Percentiles rank a stretch among this genome's conserved stretches.
Conservation (phyloP, 2,113 vertebrate genomes). For the Felis chaus region DNA sequence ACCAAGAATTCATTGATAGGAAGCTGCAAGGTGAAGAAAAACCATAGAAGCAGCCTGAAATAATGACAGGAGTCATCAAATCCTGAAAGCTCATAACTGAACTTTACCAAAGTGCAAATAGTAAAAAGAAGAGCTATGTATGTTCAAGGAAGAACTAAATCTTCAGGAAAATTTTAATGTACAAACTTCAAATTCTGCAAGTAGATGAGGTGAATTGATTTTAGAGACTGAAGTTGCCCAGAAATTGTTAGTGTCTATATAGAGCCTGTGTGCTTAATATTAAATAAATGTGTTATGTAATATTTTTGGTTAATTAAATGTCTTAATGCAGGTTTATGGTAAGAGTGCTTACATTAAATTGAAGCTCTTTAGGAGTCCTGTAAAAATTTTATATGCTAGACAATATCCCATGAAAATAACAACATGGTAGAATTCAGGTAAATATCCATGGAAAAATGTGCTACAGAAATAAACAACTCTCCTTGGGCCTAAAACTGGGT, state of each 20-base stretch:
- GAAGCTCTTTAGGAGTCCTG: background rate
- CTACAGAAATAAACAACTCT: background rate
- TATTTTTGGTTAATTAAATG: background rate
- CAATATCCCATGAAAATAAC: background rate
- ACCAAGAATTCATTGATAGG: background rate
- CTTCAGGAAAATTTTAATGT: background rate
- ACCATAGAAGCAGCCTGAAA: background rate
- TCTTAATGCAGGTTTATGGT: background rate
- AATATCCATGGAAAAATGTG: background rate
- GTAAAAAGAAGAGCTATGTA: background rate
- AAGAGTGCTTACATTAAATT: background rate
- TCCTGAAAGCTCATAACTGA: background rate
- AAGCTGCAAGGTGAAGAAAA: background rate
- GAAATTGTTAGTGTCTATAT: background rate
- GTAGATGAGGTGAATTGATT: background rate
- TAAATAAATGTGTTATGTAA: background rate
- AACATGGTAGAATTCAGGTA: background rate
- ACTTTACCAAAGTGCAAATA: background rate
- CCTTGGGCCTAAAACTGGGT: background rate
- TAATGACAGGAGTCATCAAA: background rate
- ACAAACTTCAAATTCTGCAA: background rate
- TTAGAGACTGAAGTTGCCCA: background rate
- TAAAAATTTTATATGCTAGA: background rate
- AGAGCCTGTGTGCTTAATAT: background rate
- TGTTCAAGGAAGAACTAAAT: background rate